Evolutionary conservation across 2,113 vertebrate genomes (phyloP), one percentile per base, ranked within the genome.

Genomic region (Nycticryphes semicollaris): DNA sequence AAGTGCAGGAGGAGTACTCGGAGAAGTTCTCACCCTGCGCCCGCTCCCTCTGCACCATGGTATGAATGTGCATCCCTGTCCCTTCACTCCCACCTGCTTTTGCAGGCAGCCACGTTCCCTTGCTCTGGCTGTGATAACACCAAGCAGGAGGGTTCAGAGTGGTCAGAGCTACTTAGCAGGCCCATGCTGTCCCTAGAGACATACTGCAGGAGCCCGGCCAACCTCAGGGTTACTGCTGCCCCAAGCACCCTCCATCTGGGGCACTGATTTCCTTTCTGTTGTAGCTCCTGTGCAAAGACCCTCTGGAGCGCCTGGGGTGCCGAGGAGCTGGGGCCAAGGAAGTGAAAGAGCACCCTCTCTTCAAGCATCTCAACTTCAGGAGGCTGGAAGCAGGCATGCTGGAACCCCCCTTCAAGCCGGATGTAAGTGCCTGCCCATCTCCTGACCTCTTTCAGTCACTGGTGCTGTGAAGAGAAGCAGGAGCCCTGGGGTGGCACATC

Each of bases 311-410:
- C 85, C 90, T 99, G 62, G 99, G 99, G 67, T 99, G 99, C 93
- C 96, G 98, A 67, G 99, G 98, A 64, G 97, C 97, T 5, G 98
- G 99, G 17, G 99, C 99, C 60, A 97, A 97, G 1, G 99, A 99
- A 70, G 99, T 99, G 90, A 99, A 99, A 97, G 98, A 98, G 24
- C 99, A 99, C 54, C 97, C 98, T 43, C 98, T 99, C 87, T 99
- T 99, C 95, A 98, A 98, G 83, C 98, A 98, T 94, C 98, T 99
- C 84, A 99, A 99, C 97, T 99, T 99, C 96, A 99, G 98, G 95
- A 98, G 99, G 10, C 98, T 99, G 91, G 99, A 99, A 98, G 99
- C 99, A 2, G 99, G 99, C 84, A 99, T 99, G 98, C 97, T 99
- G 95, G 98, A 99, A 70, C 98, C 99, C 0, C 99, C 99, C 21